These are phyloP conservation scores for Babyrousa celebensis DNA, from an alignment of 2,797 vertebrate genomes.

Conservation along the genomic window DNA sequence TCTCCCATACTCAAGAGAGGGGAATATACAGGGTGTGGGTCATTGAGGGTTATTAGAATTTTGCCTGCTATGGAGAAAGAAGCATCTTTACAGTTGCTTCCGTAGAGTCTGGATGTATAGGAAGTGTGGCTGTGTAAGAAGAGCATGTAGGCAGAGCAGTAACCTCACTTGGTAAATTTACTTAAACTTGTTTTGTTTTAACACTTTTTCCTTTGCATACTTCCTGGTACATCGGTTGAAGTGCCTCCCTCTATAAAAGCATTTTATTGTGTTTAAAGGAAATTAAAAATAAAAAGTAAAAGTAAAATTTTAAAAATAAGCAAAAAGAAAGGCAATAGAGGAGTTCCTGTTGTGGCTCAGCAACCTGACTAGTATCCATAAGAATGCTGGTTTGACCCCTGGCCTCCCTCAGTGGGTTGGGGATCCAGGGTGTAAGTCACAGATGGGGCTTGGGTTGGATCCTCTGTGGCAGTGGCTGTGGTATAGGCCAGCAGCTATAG, in stretches of 20 bases:
- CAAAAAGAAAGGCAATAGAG: background rate
- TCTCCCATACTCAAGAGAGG: background rate
- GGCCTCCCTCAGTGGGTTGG: too few relatives aligned
- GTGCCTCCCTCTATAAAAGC: background rate
- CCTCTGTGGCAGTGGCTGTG: too few relatives aligned
- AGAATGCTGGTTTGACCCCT: too few relatives aligned
- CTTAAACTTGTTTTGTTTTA: slow-evolving; percentile 25
- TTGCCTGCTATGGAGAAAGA: slow-evolving; percentile 19
- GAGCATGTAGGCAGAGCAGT: background rate
- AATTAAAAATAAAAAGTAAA: slow-evolving; percentile 31
- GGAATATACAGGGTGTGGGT: background rate
- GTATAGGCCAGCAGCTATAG: too few relatives aligned
- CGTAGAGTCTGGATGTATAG: background rate
- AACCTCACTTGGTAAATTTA: background rate
- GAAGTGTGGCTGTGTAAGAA: background rate
- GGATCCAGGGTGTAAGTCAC: too few relatives aligned
- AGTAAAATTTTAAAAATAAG: background rate
- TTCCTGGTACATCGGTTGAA: slow-evolving; percentile 40
- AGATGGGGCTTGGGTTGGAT: too few relatives aligned
- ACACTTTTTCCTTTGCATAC: background rate
- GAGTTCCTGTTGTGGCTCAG: too few relatives aligned
- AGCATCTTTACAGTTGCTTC: slow-evolving; percentile 22
- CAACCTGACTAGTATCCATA: too few relatives aligned
- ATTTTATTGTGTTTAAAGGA: slow-evolving; percentile 41
- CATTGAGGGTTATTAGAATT: slow-evolving; percentile 44